Evolutionary conservation across 2,888 invertebrate species (phyloP).

Genomic region (Perithous albicinctus): DNA sequence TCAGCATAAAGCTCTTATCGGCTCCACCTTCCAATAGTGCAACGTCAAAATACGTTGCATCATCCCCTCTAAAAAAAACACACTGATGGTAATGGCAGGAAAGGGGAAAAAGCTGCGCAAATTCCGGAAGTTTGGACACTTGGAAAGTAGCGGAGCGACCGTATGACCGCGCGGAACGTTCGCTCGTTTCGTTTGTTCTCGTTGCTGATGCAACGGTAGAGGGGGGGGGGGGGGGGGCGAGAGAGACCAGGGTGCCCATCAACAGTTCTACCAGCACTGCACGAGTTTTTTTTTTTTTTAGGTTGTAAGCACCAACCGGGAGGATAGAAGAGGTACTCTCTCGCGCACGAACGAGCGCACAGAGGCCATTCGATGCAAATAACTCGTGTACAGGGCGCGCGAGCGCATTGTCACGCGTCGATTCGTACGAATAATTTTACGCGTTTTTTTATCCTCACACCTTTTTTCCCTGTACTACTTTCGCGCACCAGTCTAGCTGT

Average conservation of each 20-base stretch:
- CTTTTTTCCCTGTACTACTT: background rate
- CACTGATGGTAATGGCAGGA: background rate
- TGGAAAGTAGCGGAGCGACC: conserved; percentile 45
- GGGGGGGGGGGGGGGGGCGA: too few relatives aligned
- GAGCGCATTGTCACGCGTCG: conserved; percentile 64
- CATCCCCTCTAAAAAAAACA: background rate
- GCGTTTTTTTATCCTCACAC: conserved; percentile 41
- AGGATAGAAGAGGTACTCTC: conserved; percentile 43
- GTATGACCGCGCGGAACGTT: conserved; percentile 48
- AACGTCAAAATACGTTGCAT: conserved; percentile 10
- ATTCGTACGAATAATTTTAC: conserved; percentile 67
- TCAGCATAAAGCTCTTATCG: background rate
- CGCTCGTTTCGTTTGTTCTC: conserved; percentile 61
- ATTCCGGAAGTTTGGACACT: conserved; percentile 61
- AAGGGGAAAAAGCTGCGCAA: conserved; percentile 28
- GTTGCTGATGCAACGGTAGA: conserved; percentile 48
- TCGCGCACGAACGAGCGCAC: conserved; percentile 62
- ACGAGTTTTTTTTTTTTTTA: conserved; percentile 4
- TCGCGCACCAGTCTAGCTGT: background rate
- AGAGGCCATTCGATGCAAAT: conserved; percentile 67
- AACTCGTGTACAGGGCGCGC: conserved; percentile 49
- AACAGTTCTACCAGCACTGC: background rate
- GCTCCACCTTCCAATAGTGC: background rate
- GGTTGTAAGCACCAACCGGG: conserved; percentile 20
- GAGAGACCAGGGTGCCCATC: conserved; percentile 15